Percentiles rank a stretch among this genome's conserved stretches.
phyloP scores from a whole-genome alignment of 64 coral and sea anemone genomes.

The Orbicella faveolata region DNA sequence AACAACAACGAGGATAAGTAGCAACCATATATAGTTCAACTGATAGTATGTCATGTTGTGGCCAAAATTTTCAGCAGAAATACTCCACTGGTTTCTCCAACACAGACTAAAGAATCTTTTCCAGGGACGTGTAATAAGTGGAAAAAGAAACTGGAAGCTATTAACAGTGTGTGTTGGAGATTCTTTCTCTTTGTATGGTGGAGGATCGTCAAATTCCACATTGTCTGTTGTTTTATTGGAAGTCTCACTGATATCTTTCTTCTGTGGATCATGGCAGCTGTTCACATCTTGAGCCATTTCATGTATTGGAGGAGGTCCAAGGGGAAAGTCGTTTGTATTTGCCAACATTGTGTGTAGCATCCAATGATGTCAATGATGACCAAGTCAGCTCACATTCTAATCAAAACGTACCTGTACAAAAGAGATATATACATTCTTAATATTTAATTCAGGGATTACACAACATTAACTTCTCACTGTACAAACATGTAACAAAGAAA shows the following conservation, averaged over 20 bases:
- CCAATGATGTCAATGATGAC: background rate
- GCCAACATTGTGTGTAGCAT: background rate
- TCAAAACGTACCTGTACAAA: background rate
- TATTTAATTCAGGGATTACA: no score
- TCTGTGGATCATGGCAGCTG: background rate
- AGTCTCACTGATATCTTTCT: background rate
- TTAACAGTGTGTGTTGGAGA: background rate
- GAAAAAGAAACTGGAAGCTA: constrained; percentile 2
- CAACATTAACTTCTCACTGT: no score
- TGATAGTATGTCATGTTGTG: constrained; percentile 56
- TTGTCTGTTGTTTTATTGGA: background rate
- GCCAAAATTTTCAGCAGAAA: constrained; percentile 32
- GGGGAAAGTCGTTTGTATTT: background rate
- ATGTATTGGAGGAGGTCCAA: constrained; percentile 13
- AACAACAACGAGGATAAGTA: constrained; percentile 29
- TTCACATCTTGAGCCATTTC: background rate
- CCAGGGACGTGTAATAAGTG: constrained; percentile 7
- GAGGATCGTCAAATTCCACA: constrained; percentile 19
- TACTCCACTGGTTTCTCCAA: background rate
- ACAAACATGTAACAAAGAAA: no score
- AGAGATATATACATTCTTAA: no score
- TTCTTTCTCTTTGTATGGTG: constrained; percentile 27
- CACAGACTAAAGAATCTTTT: constrained; percentile 21
- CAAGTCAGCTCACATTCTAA: background rate
- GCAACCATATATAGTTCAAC: constrained; percentile 39